Conservation (phyloP, 92 coral and sea anemone species). For the Galaxea fascicularis region DNA sequence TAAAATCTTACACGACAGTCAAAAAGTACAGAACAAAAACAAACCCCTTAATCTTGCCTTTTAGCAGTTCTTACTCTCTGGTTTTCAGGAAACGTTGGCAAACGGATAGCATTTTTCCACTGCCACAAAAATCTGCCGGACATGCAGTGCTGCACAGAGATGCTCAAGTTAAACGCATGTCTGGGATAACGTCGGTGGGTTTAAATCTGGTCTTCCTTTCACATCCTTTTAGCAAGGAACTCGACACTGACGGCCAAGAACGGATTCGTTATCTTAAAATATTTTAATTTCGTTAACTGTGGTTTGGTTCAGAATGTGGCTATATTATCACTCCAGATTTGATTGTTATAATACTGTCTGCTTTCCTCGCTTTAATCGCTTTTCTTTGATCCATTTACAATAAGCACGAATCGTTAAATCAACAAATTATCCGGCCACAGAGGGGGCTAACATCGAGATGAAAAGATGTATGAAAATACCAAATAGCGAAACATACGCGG, state of each 20-base stretch:
- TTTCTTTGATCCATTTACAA: background rate
- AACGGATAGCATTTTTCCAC: background rate
- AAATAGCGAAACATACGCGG: background rate
- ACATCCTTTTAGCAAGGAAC: background rate
- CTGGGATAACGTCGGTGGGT: background rate
- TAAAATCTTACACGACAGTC: background rate
- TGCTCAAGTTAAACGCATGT: background rate
- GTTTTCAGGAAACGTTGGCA: background rate
- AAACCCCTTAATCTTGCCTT: background rate
- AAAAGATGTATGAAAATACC: slow-evolving; percentile 9
- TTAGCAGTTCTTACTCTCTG: background rate
- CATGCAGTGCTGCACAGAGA: background rate
- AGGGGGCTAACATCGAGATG: background rate
- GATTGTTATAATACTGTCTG: background rate
- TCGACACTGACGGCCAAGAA: background rate
- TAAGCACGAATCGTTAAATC: background rate
- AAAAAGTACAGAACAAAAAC: background rate
- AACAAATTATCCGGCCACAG: background rate
- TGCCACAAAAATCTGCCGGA: background rate
- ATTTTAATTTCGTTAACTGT: slow-evolving; percentile 7
- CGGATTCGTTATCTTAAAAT: background rate
- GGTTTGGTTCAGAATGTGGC: background rate
- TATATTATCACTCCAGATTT: slow-evolving; percentile 7
- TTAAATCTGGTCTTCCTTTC: background rate
- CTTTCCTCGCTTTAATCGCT: background rate